phyloP scores from a whole-genome alignment of 1,140 invertebrate genomes.

The Hestina assimilis region DNA sequence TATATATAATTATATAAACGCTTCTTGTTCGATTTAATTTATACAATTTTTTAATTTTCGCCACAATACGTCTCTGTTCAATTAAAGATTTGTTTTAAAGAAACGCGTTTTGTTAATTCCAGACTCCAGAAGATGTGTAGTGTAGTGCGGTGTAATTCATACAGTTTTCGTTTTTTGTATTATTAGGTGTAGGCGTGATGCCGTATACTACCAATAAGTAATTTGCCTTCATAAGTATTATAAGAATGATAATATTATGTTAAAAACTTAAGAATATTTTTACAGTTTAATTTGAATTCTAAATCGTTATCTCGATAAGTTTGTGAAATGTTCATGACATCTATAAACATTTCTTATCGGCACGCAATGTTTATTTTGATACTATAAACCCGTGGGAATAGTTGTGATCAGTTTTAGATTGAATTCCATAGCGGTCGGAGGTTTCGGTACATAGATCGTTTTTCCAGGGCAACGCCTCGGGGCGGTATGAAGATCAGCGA shows the following conservation, averaged over 20 bases:
- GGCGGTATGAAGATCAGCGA: constrained; percentile 82
- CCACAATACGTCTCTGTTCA: not conserved
- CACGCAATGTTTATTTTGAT: constrained; percentile 21
- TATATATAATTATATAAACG: no score
- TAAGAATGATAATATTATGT: no score
- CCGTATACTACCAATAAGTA: not conserved
- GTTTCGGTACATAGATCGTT: constrained; percentile 7
- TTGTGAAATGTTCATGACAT: constrained; percentile 7
- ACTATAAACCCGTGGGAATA: constrained; percentile 32
- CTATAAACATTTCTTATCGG: constrained; percentile 41
- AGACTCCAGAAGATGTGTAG: not conserved
- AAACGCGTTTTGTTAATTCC: not conserved
- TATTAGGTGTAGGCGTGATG: not conserved
- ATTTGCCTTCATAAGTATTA: no score
- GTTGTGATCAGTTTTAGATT: constrained; percentile 23
- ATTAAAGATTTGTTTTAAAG: not conserved
- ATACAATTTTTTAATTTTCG: not conserved
- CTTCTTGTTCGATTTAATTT: no score
- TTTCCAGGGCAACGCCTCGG: constrained; percentile 76
- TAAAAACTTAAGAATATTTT: no score
- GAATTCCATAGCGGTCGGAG: not conserved
- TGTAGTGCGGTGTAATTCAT: not conserved
- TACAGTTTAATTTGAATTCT: no score
- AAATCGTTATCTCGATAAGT: not conserved
- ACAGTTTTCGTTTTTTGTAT: no score